A percentile compares a stretch with the other conserved stretches of the same genome.
Conservation (phyloP, 2,797 vertebrate species). For the Chiroxiphia lanceolata region DNA sequence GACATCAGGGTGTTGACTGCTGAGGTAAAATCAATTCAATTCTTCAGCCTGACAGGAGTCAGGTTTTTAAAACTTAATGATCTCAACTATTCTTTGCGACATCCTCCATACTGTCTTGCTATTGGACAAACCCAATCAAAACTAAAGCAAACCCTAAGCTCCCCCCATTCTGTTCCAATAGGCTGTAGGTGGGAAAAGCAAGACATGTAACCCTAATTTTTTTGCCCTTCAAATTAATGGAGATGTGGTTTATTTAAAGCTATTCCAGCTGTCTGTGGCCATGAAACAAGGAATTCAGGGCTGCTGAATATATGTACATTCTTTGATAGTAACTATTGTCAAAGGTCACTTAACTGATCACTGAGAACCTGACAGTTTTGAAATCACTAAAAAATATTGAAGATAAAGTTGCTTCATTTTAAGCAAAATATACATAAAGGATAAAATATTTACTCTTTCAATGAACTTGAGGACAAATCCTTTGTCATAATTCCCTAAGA, state of each 20-base stretch:
- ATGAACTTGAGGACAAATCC: background rate
- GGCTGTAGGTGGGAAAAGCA: background rate
- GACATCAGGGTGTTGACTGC: background rate
- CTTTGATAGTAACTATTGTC: conserved; percentile 11
- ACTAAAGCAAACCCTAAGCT: conserved; percentile 5
- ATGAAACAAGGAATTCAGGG: conserved; percentile 58
- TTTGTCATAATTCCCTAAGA: background rate
- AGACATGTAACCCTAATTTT: background rate
- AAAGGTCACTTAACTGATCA: conserved; percentile 4
- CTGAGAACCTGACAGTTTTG: conserved; percentile 1
- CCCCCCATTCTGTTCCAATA: background rate
- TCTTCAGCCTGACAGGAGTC: background rate
- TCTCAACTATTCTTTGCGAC: background rate
- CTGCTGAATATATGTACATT: background rate
- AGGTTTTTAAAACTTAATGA: background rate
- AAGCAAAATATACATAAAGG: conserved; percentile 11
- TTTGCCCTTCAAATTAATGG: conserved; percentile 19
- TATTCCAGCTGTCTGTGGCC: background rate
- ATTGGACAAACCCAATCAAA: background rate
- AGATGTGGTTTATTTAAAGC: conserved; percentile 51
- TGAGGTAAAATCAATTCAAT: background rate
- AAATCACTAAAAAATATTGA: conserved; percentile 4
- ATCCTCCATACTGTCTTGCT: background rate
- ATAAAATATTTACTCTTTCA: background rate
- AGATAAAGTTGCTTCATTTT: conserved; percentile 15